A percentile compares a stretch with the other conserved stretches of the same genome.
phyloP scores from a whole-genome alignment of 2,797 vertebrate genomes.

The Sebastes umbrosus region DNA sequence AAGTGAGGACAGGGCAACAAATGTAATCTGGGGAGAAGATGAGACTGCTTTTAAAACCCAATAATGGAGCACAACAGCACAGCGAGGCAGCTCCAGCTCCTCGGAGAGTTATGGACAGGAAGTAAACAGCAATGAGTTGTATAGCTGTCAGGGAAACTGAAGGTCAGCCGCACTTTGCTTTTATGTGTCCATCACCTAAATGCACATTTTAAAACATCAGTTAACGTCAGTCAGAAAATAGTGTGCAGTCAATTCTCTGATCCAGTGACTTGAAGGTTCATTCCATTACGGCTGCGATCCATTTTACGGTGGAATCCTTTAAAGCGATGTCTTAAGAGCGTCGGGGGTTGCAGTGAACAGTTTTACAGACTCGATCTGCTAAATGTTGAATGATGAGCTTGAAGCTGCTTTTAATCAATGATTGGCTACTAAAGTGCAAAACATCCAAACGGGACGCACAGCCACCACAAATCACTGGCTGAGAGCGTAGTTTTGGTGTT shows the following conservation, averaged over 20 bases:
- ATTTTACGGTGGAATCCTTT: not conserved
- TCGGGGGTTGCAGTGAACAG: not conserved
- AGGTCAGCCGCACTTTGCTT: conserved; percentile 34
- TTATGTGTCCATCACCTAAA: conserved; percentile 26
- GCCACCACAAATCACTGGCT: not conserved
- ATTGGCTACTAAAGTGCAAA: not conserved
- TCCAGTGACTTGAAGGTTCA: not conserved
- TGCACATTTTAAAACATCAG: conserved; percentile 13
- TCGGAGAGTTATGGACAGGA: not conserved
- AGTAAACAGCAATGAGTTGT: conserved; percentile 25
- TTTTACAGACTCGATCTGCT: not conserved
- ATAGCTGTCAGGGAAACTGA: conserved; percentile 18
- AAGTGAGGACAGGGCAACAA: not conserved
- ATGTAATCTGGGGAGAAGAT: conserved; percentile 22
- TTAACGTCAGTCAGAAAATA: conserved; percentile 16
- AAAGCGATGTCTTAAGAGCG: not conserved
- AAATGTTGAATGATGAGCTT: not conserved
- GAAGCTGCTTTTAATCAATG: not conserved
- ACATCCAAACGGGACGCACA: not conserved
- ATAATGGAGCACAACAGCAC: not conserved
- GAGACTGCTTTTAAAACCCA: conserved; percentile 6
- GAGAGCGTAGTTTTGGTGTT: not conserved
- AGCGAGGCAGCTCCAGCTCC: not conserved
- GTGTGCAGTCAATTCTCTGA: not conserved
- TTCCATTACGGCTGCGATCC: not conserved